These are phyloP conservation scores for Scaptodrosophila lebanonensis DNA, from an alignment of 1,140 invertebrate genomes.

Conservation along the genomic window DNA sequence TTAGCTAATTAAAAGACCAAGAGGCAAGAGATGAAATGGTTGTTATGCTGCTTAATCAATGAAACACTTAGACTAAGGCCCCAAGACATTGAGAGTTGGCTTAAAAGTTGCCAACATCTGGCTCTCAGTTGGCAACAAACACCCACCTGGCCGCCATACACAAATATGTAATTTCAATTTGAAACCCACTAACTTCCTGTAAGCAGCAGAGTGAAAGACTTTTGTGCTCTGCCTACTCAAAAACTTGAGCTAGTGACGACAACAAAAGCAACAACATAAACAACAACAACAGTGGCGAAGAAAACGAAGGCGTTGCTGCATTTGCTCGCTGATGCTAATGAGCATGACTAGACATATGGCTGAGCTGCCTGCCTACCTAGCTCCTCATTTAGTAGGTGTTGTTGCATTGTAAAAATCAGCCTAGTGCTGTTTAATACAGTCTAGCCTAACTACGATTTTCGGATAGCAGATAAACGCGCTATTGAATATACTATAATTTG, in stretches of 20 bases:
- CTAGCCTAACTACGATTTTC: too few relatives aligned
- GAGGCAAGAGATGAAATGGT: too few relatives aligned
- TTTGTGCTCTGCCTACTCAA: constrained; percentile 34
- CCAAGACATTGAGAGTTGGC: too few relatives aligned
- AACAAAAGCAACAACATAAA: too few relatives aligned
- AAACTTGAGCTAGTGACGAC: constrained; percentile 4
- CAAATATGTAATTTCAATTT: constrained; percentile 29
- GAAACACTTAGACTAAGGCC: constrained; percentile 20
- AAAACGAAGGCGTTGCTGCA: constrained; percentile 37
- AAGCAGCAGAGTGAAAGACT: constrained; percentile 53
- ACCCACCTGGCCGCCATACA: constrained; percentile 43
- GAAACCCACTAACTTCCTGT: constrained; percentile 63
- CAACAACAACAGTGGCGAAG: background rate
- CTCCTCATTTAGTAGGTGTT: constrained; percentile 46
- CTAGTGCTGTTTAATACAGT: too few relatives aligned
- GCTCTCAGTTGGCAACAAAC: constrained; percentile 21
- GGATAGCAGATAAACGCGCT: too few relatives aligned
- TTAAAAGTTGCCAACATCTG: too few relatives aligned
- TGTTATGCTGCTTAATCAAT: constrained; percentile 10
- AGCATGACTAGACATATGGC: constrained; percentile 68
- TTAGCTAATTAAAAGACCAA: too few relatives aligned
- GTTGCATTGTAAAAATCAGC: too few relatives aligned
- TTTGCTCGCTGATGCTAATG: constrained; percentile 59
- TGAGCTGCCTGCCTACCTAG: constrained; percentile 10
- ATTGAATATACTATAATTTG: too few relatives aligned